Evolutionary conservation across 2,888 invertebrate species (phyloP).

Genomic region (Subacronicta megacephala): DNA sequence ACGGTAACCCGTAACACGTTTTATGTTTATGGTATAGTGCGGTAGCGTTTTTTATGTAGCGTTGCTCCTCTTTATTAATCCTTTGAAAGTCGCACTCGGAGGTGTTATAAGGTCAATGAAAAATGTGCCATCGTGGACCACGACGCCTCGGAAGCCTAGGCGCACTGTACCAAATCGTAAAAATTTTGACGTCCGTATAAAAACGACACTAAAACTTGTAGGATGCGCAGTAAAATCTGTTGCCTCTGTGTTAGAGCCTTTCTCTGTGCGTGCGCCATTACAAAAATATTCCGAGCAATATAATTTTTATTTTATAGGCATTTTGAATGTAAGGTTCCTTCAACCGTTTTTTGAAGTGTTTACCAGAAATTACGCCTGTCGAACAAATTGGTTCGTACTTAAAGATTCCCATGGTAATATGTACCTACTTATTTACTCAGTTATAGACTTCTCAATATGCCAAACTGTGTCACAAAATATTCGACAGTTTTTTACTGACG

Average conservation of each 20-base stretch:
- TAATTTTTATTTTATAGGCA: conserved; percentile 57
- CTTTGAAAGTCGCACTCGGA: conserved; percentile 54
- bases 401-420: conserved; percentile 9
- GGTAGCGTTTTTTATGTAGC: conserved; percentile 68
- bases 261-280: conserved; percentile 39
- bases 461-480: conserved; percentile 27
- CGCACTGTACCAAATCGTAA: conserved; percentile 59
- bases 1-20: conserved; percentile 70
- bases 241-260: conserved; percentile 50
- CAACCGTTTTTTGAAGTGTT: conserved; percentile 49
- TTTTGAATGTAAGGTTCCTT: conserved; percentile 47
- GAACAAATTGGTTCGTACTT: conserved; percentile 44
- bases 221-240: conserved; percentile 71
- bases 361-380: conserved; percentile 51
- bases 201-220: conserved; percentile 71
- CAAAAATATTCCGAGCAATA: conserved; percentile 61
- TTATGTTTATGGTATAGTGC: conserved; percentile 74
- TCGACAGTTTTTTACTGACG: conserved; percentile 46
- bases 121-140: conserved; percentile 44
- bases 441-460: no score
- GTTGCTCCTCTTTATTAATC: conserved; percentile 66
- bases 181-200: conserved; percentile 66
- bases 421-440: no score
- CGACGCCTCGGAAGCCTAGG: conserved; percentile 49
- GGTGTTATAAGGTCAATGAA: conserved; percentile 56